Evolutionary conservation across 2,888 invertebrate genomes (phyloP), one percentile per base, ranked within the genome.

Genomic region (Seira musarum): DNA sequence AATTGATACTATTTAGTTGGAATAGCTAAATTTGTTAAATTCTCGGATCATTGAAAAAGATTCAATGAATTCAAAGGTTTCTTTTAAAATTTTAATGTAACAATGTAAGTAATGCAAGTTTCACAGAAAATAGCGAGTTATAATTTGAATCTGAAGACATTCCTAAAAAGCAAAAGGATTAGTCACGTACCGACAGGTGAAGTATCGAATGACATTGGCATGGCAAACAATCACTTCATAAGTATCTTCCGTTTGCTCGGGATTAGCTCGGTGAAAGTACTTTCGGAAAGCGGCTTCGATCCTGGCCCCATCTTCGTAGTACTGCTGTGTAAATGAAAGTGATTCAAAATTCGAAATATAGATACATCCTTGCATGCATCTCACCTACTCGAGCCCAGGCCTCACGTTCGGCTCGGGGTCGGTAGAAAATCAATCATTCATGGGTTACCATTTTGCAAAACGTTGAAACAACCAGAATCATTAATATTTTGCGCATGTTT

Each of bases 191-290:
- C 94, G 92, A 91, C 96, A 96, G n/a, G 95, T 93, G 88, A 96
- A 96, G 89, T 96, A 99, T 63, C 98, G 91, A 87, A 99, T 99
- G 22, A 99, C 99, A 89, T 99, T 99, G 2, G 96, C 98, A 89
- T 99, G 99, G 87, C 99, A 99, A 1, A 99, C 97, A 73, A 99
- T 90, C 60, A 99, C 88, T 46, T 98, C 97, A 88, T 95, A 96
- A 0, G 93, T 92, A 88, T 98, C 97, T 61, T 93, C 90, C 1
- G 92, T 91, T 89, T 99, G 97, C 0, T 91, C 90, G 0, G 94
- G 92, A 60, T 93, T 91, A 1, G 99, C 98, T 68, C 99, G 92
- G 89, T 98, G 93, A 89, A 99, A 96, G 89, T 97, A 96, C 86
- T 94, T 93, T 66, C 98, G 91, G 90, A 98, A 99, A 0, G 95